phyloP scores from a whole-genome alignment of 2,888 invertebrate species.

The Julus scanicus region DNA sequence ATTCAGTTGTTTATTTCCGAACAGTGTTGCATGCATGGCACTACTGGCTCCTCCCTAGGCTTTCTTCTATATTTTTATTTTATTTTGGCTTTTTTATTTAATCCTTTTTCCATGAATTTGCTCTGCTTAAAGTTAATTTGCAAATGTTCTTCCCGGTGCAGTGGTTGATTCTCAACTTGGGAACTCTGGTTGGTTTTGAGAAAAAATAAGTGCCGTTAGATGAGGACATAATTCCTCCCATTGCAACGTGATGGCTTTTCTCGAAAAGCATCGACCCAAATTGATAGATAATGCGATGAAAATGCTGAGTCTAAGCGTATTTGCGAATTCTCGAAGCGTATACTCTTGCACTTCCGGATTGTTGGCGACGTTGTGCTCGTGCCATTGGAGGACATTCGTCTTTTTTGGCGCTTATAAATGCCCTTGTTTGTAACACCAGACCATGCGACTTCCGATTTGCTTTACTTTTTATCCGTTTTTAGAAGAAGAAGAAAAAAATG shows the following conservation, averaged over 20 bases:
- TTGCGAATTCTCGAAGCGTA: neutral
- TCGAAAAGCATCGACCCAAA: neutral
- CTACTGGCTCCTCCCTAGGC: neutral
- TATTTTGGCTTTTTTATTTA: neutral
- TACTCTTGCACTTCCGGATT: conserved; percentile 2
- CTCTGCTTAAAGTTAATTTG: neutral
- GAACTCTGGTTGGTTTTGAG: neutral
- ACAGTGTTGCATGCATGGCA: neutral
- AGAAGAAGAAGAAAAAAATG: neutral
- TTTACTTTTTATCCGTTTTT: neutral
- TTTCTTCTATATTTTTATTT: neutral
- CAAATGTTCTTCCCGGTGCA: neutral
- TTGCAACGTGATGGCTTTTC: neutral
- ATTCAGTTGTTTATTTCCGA: neutral
- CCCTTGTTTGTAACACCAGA: neutral
- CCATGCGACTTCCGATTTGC: conserved; percentile 14
- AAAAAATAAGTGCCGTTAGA: neutral
- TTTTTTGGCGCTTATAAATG: neutral
- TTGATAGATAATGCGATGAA: neutral
- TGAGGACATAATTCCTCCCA: conserved; percentile 1
- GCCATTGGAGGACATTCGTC: neutral
- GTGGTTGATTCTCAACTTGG: neutral
- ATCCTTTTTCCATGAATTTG: neutral
- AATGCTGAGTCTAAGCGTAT: neutral
- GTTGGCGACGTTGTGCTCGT: neutral